Percentiles rank a stretch among this genome's conserved stretches.
These are phyloP conservation scores for Microctenopoma stevenorrisi DNA, from an alignment of 2,797 vertebrate genomes.

Conservation along the genomic window DNA sequence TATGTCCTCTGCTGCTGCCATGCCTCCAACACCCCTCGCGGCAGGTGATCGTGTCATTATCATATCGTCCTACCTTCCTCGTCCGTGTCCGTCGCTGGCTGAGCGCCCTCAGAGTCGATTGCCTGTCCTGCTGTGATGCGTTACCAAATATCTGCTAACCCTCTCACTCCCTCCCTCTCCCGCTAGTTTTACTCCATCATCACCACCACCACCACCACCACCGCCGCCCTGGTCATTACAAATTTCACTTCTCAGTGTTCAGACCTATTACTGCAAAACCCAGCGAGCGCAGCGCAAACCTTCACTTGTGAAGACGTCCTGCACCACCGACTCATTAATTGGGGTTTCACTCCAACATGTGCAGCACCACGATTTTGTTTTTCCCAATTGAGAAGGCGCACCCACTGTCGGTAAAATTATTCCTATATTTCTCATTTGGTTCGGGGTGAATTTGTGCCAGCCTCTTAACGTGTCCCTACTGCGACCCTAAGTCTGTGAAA, in stretches of 20 bases:
- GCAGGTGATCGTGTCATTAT: conserved; percentile 31
- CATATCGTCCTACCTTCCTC: conserved; percentile 82
- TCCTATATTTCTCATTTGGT: neutral
- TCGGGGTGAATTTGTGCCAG: neutral
- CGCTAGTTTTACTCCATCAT: conserved; percentile 45
- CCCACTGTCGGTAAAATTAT: neutral
- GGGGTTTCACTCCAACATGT: conserved; percentile 26
- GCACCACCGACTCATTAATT: neutral
- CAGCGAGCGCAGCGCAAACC: conserved; percentile 2
- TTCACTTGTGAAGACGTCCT: conserved; percentile 8
- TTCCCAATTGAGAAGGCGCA: neutral
- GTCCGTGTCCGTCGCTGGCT: conserved; percentile 80
- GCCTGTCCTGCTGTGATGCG: conserved; percentile 80
- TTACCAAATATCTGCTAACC: conserved; percentile 68
- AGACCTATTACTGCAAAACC: conserved; percentile 26
- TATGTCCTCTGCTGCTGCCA: conserved; percentile 22
- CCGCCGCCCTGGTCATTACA: conserved; percentile 51
- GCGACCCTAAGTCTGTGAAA: neutral
- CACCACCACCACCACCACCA: conserved; percentile 46
- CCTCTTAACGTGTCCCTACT: neutral
- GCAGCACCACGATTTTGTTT: neutral
- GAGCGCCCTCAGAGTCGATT: conserved; percentile 77
- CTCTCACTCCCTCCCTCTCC: conserved; percentile 25
- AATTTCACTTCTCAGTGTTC: conserved; percentile 34
- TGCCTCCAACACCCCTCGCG: neutral